Percentiles rank a stretch among this genome's conserved stretches.
phyloP scores from a whole-genome alignment of 2,797 vertebrate species.

The Sebastes minor region DNA sequence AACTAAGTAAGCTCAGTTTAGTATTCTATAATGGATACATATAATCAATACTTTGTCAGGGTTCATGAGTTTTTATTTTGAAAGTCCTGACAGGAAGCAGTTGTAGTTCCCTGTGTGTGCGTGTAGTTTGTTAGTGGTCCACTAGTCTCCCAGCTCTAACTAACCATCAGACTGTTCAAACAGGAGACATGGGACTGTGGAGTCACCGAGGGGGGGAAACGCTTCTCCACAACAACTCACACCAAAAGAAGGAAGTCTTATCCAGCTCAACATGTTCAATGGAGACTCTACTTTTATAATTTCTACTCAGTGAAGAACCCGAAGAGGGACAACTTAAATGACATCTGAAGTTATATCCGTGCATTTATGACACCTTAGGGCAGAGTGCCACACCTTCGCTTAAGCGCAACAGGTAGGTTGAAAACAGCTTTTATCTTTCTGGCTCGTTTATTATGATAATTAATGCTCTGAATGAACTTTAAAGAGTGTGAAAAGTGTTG shows the following conservation, averaged over 20 bases:
- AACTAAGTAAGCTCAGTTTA: not conserved
- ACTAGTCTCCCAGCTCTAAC: constrained; percentile 17
- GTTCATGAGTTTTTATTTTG: constrained; percentile 48
- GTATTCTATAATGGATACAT: not conserved
- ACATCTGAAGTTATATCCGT: constrained; percentile 56
- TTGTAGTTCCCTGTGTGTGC: accelerated
- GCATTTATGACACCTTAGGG: constrained; percentile 75
- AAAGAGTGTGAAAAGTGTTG: not conserved
- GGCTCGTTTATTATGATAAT: accelerated
- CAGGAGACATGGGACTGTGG: constrained; percentile 74
- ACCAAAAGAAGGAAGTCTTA: not conserved
- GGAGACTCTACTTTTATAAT: not conserved
- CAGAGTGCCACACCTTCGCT: constrained; percentile 82
- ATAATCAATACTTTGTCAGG: not conserved
- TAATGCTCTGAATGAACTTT: not conserved
- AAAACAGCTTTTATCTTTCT: not conserved
- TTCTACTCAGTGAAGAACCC: constrained; percentile 8
- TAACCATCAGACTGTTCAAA: constrained; percentile 58
- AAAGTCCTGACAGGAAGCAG: constrained; percentile 36
- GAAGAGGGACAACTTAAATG: constrained; percentile 68
- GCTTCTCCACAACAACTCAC: constrained; percentile 46
- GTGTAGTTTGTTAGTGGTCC: not conserved
- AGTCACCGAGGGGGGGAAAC: constrained; percentile 63
- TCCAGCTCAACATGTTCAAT: not conserved
- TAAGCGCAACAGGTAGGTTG: constrained; percentile 79